phyloP scores from a whole-genome alignment of 2,113 vertebrate species.

The Anhinga anhinga region DNA sequence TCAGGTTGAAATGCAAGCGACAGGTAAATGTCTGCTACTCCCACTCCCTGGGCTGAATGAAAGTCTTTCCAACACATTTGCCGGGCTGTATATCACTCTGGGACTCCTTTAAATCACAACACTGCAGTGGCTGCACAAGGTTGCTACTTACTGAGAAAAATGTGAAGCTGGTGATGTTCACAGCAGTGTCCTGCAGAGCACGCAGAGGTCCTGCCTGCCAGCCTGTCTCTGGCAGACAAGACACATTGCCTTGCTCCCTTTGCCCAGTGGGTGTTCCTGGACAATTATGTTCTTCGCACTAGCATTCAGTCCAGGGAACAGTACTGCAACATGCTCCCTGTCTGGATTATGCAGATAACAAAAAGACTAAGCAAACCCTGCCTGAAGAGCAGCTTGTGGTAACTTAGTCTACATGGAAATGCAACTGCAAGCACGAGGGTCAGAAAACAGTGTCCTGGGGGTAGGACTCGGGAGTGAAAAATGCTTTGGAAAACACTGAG shows the following conservation, averaged over 20 bases:
- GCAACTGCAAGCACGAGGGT: neutral
- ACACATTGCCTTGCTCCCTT: neutral
- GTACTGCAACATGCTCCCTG: fast-evolving
- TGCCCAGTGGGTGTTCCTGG: neutral
- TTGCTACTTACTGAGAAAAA: neutral
- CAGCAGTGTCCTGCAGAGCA: neutral
- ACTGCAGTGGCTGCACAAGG: neutral
- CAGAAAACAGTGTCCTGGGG: neutral
- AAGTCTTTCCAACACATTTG: neutral
- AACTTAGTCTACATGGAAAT: neutral
- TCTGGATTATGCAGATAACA: neutral
- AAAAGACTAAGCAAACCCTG: neutral
- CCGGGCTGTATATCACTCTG: neutral
- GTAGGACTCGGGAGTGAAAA: neutral
- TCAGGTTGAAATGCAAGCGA: neutral
- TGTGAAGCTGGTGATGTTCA: neutral
- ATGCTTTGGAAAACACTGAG: neutral
- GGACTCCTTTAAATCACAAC: neutral
- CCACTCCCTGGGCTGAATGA: neutral
- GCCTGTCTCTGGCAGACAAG: neutral
- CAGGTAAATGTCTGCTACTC: neutral
- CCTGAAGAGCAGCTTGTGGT: neutral
- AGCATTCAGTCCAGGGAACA: neutral
- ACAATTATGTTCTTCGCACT: neutral
- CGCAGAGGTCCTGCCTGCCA: neutral